Evolutionary conservation across 2,113 vertebrate genomes (phyloP).

Genomic region (Channa maculata): DNA sequence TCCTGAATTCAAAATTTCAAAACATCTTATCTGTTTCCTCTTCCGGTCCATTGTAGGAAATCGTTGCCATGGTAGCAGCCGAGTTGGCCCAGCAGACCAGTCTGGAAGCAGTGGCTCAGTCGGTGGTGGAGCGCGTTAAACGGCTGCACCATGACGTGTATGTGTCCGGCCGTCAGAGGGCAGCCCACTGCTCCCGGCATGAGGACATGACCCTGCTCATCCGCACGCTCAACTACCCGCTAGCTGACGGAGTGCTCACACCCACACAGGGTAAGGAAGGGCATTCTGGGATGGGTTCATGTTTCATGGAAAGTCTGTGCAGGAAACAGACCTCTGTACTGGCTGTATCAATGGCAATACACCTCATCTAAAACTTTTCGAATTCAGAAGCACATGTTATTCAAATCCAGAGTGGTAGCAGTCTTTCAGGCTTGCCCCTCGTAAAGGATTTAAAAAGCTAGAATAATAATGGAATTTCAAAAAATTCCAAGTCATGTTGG

Average conservation of each 20-base stretch:
- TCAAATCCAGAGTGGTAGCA: background rate
- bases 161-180: constrained; percentile 90
- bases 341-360: background rate
- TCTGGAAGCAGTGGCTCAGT: constrained; percentile 92
- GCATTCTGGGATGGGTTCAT: background rate
- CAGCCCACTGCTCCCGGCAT: constrained; percentile 89
- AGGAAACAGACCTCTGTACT: background rate
- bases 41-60: constrained; percentile 84
- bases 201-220: constrained; percentile 98
- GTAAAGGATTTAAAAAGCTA: background rate
- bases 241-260: constrained; percentile 86
- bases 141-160: constrained; percentile 94
- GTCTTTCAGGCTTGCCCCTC: too few species aligned
- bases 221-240: constrained; percentile 91
- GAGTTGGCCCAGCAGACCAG: constrained; percentile 94
- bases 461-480: too few species aligned
- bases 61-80: constrained; percentile 96
- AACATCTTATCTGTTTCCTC: too few species aligned
- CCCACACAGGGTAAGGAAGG: constrained; percentile 88
- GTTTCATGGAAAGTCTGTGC: background rate
- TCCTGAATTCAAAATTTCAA: too few species aligned
- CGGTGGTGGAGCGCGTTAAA: constrained; percentile 94
- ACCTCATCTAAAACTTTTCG: constrained; percentile 1
- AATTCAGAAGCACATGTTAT: background rate
- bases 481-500: too few species aligned